phyloP scores from a whole-genome alignment of 2,113 vertebrate genomes.

The Rhinoptilus africanus region DNA sequence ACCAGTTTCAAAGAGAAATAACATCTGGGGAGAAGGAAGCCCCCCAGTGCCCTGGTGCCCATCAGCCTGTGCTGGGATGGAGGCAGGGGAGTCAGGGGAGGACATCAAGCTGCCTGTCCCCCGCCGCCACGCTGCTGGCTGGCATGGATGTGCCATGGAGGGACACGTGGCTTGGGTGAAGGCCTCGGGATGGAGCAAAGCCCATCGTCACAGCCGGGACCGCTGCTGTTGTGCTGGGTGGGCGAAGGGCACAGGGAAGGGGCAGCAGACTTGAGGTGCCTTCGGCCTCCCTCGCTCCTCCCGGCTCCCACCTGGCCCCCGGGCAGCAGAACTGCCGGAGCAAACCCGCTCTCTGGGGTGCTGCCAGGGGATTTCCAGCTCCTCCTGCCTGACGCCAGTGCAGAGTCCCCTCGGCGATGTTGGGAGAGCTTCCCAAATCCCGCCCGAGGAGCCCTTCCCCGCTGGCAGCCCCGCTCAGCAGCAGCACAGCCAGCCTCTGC shows the following conservation, averaged over 20 bases:
- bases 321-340: neutral
- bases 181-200: neutral
- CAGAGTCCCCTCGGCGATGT: neutral
- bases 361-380: conserved; percentile 55
- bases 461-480: neutral
- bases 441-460: neutral
- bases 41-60: neutral
- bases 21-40: neutral
- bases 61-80: neutral
- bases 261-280: neutral
- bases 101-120: neutral
- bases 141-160: neutral
- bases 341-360: neutral
- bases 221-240: fast-evolving
- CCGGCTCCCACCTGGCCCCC: fast-evolving
- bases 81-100: neutral
- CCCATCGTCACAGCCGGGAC: fast-evolving
- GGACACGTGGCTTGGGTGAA: fast-evolving
- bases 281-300: neutral
- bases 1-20: neutral
- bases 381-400: neutral
- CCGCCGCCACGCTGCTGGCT: fast-evolving
- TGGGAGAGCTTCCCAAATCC: neutral
- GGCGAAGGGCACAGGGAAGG: fast-evolving
- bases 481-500: neutral